Evolutionary conservation across 2,113 vertebrate species (phyloP), one percentile per base, ranked within the genome.

Genomic region (Gymnarchus niloticus): DNA sequence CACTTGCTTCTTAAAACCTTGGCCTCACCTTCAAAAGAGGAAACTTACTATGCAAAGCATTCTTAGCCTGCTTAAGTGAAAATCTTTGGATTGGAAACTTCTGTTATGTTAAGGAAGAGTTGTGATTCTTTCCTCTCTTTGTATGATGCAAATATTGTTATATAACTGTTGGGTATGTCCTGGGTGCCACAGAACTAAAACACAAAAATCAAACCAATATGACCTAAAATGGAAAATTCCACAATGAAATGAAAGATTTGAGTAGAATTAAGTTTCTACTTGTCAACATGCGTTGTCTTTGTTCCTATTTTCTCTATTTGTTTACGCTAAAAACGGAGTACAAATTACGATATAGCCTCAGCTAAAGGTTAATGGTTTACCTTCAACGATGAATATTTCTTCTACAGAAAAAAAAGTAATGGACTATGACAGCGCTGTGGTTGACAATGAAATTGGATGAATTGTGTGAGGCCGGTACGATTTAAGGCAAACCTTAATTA

Each of bases 31-130:
- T 73, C 17, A 41, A 73, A 54, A 49, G 3, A 5, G 76, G 23
- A 78, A 48, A 78, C 44, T 1, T 44, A 17, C 44, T 77, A 44
- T 52, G n/a, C 49, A 65, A 65, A 49, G 23, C 57, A 65, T 8
- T 33, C 23, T 21, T n/a, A 19, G 21, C n/a, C 49, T 25, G 33
- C 46, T 52, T 82, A 49, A 82, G 25, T 57, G 54, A 14, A 44
- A 84, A 77, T 25, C 77, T 77, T 19, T 37, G 83, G 14, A 73
- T 73, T 59, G 19, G 9, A 17, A 76, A 85, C 48, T 85, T 37
- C 77, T 56, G 3, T n/a, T 57, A n/a, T 25, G 25, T 51, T 69
- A 46, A 78, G 46, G 6, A 3, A 1, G 77, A 51, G 77, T 81
- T 54, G 6, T 6, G 2, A 48, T 78, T 41, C 44, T 25, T 78